Evolutionary conservation across 2,113 vertebrate genomes (phyloP), one percentile per base, ranked within the genome.

Genomic region (Poeciliopsis turrubarensis): DNA sequence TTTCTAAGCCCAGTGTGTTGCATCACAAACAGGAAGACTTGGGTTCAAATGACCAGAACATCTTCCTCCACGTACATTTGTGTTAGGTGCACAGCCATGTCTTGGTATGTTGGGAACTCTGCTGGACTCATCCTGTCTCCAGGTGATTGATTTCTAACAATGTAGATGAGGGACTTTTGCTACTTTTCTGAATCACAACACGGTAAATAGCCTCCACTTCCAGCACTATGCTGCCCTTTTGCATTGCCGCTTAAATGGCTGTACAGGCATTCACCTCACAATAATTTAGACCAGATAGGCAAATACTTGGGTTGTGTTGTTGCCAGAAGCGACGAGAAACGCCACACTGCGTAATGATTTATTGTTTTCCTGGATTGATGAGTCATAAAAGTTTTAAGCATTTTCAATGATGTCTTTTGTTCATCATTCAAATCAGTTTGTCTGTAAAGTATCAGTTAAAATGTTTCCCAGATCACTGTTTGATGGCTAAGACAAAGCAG

Each of bases 91-190:
- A n/a, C 22, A 57, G 2, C 22, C 51, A 9, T 54, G 22, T 57
- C 22, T 57, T 57, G 51, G 51, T 57, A 57, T 8, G 17, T 19
- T 47, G 1, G 44, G 17, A 47, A 17, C 10, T 10, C 51, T n/a
- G 22, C 51, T 5, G n/a, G 7, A 11, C 17, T n/a, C 8, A 25
- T 57, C 9, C 51, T 4, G 0, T 6, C 25, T 57, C 25, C 51
- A 22, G 22, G 3, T 57, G 8, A 57, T 30, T 68, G 1, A 6
- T 31, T 51, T 22, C 31, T 32, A 37, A 25, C 68, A 15, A 57
- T 22, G 30, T 34, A 4, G 32, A 66, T 65, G 73, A 71, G 7
- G 44, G 57, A 66, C 75, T 81, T 68, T 83, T 44, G 57, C 65
- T 60, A 10, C 71, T 51, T 67, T 77, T 15, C 31, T 14, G 77